These are phyloP conservation scores for Antrozous pallidus DNA, from an alignment of 2,797 vertebrate species.

Conservation along the genomic window DNA sequence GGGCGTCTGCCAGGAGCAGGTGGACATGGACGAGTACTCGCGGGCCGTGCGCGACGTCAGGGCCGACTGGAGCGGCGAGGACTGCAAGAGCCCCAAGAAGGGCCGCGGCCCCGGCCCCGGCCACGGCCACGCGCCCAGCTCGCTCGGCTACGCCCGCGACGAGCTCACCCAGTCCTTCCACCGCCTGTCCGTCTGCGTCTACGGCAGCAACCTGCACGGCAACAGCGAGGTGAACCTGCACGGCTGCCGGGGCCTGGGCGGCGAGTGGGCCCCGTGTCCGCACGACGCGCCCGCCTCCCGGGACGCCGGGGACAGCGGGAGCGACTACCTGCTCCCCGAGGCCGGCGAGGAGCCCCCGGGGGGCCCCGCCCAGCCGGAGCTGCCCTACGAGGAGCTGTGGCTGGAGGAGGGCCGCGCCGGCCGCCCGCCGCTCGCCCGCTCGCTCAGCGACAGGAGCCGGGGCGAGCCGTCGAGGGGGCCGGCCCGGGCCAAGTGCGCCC, in stretches of 20 bases:
- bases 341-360: slow-evolving; percentile 83
- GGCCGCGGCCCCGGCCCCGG: slow-evolving; percentile 88
- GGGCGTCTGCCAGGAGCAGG: slow-evolving; percentile 94
- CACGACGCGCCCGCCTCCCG: slow-evolving; percentile 87
- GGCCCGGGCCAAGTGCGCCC: slow-evolving; percentile 82
- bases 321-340: slow-evolving; percentile 92
- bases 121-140: slow-evolving; percentile 92
- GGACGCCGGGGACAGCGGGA: slow-evolving; percentile 87
- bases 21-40: slow-evolving; percentile 97
- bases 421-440: slow-evolving; percentile 81
- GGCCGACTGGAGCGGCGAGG: slow-evolving; percentile 92
- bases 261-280: slow-evolving; percentile 90
- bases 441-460: slow-evolving; percentile 83
- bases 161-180: slow-evolving; percentile 99
- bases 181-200: slow-evolving; percentile 96
- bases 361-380: slow-evolving; percentile 85
- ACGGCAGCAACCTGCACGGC: slow-evolving; percentile 95
- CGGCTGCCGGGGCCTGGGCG: slow-evolving; percentile 91
- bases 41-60: slow-evolving; percentile 95
- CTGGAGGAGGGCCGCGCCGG: slow-evolving; percentile 85
- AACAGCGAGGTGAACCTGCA: slow-evolving; percentile 98
- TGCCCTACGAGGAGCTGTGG: slow-evolving; percentile 98
- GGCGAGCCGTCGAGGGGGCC: slow-evolving; percentile 84
- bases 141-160: slow-evolving; percentile 93
- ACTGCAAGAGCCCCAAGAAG: slow-evolving; percentile 95